Conservation (phyloP, 2,113 vertebrate genomes). For the Pseudorasbora parva region DNA sequence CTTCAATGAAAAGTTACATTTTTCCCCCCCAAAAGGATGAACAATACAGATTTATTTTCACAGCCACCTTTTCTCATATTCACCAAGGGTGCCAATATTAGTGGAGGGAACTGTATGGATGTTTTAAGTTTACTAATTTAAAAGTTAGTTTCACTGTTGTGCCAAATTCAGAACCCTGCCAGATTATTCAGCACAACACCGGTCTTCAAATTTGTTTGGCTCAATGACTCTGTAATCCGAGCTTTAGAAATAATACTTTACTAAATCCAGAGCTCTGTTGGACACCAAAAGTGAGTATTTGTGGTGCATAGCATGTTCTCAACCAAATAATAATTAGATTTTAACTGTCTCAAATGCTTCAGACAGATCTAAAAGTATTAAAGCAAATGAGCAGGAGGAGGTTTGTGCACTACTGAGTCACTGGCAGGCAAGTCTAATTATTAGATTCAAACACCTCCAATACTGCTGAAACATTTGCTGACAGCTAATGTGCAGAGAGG, state of each 20-base stretch:
- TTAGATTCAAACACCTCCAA: background rate
- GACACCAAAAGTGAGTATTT: background rate
- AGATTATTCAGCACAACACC: too few species aligned
- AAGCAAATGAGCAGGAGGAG: background rate
- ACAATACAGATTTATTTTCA: too few species aligned
- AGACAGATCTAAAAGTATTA: background rate
- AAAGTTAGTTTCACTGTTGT: background rate
- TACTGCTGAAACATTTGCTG: slow-evolving; percentile 15
- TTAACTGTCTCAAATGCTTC: background rate
- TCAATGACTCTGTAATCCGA: background rate
- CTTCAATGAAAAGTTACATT: too few species aligned
- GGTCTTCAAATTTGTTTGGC: background rate
- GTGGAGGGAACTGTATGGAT: too few species aligned
- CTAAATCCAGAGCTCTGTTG: background rate
- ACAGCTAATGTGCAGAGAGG: slow-evolving; percentile 2
- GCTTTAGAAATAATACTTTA: background rate
- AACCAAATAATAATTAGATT: background rate
- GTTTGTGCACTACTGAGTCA: slow-evolving; percentile 3
- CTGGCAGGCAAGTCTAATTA: background rate
- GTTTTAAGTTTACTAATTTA: too few species aligned
- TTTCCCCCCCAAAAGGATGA: too few species aligned
- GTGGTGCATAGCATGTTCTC: background rate
- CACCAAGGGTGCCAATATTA: too few species aligned
- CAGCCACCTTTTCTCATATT: too few species aligned
- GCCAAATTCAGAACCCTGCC: too few species aligned